phyloP scores from a whole-genome alignment of 2,113 vertebrate genomes.

The Stegastes partitus region DNA sequence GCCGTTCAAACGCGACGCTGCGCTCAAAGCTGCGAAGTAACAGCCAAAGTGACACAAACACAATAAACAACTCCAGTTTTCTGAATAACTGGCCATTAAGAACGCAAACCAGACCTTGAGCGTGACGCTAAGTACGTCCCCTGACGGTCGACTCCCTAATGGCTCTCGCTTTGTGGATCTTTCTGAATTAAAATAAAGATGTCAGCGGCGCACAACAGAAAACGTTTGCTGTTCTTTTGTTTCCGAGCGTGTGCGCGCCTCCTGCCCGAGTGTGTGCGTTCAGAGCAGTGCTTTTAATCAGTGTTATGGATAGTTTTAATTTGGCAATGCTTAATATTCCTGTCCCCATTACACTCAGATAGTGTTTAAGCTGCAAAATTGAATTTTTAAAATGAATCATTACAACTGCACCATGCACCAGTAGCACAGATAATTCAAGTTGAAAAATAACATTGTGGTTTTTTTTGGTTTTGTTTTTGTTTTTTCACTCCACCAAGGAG shows the following conservation, averaged over 20 bases:
- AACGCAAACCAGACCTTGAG: slow-evolving; percentile 40
- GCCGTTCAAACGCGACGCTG: background rate
- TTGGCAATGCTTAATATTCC: slow-evolving; percentile 78
- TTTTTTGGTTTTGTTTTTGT: slow-evolving; percentile 3
- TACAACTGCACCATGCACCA: slow-evolving; percentile 54
- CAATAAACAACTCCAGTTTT: slow-evolving; percentile 41
- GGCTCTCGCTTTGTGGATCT: slow-evolving; percentile 58
- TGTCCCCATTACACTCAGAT: slow-evolving; percentile 74
- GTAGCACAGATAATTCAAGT: slow-evolving; percentile 72
- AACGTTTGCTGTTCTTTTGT: slow-evolving; percentile 57
- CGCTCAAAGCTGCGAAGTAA: slow-evolving; percentile 3
- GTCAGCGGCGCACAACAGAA: slow-evolving; percentile 61
- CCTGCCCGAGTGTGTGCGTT: background rate
- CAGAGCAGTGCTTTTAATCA: slow-evolving; percentile 76
- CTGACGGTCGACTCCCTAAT: slow-evolving; percentile 43
- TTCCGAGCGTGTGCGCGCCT: background rate
- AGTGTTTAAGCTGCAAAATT: slow-evolving; percentile 78
- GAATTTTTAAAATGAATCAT: slow-evolving; percentile 75
- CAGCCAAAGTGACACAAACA: slow-evolving; percentile 9
- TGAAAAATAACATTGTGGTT: slow-evolving; percentile 67
- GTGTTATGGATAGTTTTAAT: slow-evolving; percentile 82
- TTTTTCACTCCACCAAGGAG: slow-evolving; percentile 31
- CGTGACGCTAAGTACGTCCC: slow-evolving; percentile 42
- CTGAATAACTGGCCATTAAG: slow-evolving; percentile 53
- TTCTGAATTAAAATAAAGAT: slow-evolving; percentile 69